Evolutionary conservation across 2,797 vertebrate genomes (phyloP), one percentile per base, ranked within the genome.

Genomic region (Clarias pachynema): DNA sequence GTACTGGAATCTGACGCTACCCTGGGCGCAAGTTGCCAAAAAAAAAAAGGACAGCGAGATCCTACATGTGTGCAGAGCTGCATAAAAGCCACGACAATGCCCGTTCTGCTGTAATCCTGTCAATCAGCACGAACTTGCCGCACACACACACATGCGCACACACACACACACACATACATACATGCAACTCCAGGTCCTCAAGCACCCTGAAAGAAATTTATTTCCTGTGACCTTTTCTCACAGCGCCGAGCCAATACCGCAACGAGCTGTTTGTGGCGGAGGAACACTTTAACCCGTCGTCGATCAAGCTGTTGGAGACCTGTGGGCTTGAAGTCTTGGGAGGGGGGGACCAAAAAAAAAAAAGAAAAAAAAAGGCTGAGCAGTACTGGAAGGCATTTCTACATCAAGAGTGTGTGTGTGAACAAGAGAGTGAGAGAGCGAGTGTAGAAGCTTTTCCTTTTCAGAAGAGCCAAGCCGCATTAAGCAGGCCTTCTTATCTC

Each of bases 161-260:
- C 26, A 70, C 56, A n/a, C 63, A 72, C 37, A 44, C 40, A 44
- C 40, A 49, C 44, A 49, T 12, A 49, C 70, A 56, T 26, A 70
- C 40, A n/a, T 49, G 24, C 63, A 72, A 9, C 44, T 56, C 29
- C 74, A 78, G n/a, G 29, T n/a, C 60, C 62, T 53, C 40, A 56
- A 7, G n/a, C 62, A 78, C 8, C 40, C 37, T 16, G 59, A 77
- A 77, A 65, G 53, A 75, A 57, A 75, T 75, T 49, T 75, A 62
- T 83, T 83, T 65, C 72, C 60, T 53, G 60, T 77, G 83, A 78
- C 74, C 83, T 84, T 78, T 80, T 78, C 83, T 62, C 83, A 84
- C 73, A 84, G 74, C 49, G 63, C n/a, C 8, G 34, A 82, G 81
- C 66, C 56, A 60, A 82, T 82, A 40, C 81, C 81, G n/a, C 81